Conservation (phyloP, 92 coral and sea anemone genomes). For the Ricordea florida region DNA sequence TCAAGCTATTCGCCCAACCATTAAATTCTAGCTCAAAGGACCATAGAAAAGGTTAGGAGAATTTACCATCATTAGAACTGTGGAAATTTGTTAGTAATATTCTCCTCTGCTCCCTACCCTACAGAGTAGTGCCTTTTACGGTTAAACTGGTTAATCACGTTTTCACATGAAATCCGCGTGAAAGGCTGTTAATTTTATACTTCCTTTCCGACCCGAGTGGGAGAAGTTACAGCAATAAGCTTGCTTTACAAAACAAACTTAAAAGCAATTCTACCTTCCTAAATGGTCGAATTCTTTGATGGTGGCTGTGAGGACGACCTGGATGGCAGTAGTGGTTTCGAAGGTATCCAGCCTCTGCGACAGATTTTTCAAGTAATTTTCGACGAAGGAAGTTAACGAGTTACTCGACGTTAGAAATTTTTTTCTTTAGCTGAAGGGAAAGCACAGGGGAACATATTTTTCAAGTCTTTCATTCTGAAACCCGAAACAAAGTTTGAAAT, state of each 20-base stretch:
- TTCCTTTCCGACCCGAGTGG: neutral
- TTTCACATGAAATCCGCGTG: neutral
- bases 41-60: neutral
- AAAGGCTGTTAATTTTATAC: neutral
- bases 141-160: slow-evolving; percentile 8
- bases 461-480: neutral
- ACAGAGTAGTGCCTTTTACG: neutral
- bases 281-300: slow-evolving; percentile 68
- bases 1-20: too few relatives aligned
- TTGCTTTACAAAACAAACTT: neutral
- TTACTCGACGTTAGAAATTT: neutral
- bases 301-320: slow-evolving; percentile 54
- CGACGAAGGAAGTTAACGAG: slow-evolving; percentile 93
- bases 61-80: neutral
- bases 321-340: slow-evolving; percentile 63
- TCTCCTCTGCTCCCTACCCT: neutral
- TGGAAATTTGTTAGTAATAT: neutral
- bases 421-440: slow-evolving; percentile 1
- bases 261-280: slow-evolving; percentile 41
- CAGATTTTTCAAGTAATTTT: slow-evolving; percentile 73
- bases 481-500: neutral
- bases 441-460: neutral
- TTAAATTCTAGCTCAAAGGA: neutral
- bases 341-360: slow-evolving; percentile 67
- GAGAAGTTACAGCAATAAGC: neutral